A percentile compares a stretch with the other conserved stretches of the same genome.
Conservation (phyloP, 2,888 invertebrate species). For the Adineta ricciae region DNA sequence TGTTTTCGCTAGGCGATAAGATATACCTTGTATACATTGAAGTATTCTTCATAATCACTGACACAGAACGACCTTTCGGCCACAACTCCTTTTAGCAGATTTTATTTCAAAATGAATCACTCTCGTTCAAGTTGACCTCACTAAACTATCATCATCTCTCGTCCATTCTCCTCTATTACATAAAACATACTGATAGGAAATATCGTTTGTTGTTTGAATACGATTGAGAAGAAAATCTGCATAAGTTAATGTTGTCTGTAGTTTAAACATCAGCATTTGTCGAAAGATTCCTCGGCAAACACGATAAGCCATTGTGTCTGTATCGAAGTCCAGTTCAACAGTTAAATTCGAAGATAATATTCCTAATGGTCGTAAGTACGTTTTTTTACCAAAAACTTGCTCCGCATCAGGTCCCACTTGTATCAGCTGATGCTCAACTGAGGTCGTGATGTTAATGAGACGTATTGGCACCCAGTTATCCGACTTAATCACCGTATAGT, state of each 20-base stretch:
- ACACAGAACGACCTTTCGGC: no score
- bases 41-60: no score
- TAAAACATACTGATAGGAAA: conserved; percentile 13
- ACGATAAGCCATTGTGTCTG: background rate
- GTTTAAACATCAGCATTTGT: conserved; percentile 14
- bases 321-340: background rate
- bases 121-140: background rate
- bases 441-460: background rate
- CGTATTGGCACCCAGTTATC: background rate
- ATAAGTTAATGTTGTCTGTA: conserved; percentile 9
- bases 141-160: background rate
- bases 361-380: background rate
- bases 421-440: background rate
- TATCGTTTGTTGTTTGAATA: background rate
- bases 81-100: no score
- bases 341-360: background rate
- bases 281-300: background rate
- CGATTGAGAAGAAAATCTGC: background rate
- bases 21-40: no score
- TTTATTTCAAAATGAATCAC: no score
- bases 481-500: background rate
- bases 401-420: background rate
- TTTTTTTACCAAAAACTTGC: background rate
- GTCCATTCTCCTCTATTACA: conserved; percentile 13
- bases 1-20: no score